Conservation (phyloP, 2,113 vertebrate species). For the Tor tambroides region DNA sequence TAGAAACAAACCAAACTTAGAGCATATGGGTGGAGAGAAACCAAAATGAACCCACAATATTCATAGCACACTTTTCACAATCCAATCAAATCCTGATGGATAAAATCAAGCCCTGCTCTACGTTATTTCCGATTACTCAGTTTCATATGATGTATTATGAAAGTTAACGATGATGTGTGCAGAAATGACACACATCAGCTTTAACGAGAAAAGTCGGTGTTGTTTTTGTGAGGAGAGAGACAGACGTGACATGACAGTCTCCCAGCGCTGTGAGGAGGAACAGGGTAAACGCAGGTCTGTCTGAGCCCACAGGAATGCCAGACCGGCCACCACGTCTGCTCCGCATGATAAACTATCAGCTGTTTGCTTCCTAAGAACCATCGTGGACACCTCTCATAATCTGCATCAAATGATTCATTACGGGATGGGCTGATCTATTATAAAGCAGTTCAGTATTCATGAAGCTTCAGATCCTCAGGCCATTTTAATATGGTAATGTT, state of each 20-base stretch:
- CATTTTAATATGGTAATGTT: background rate
- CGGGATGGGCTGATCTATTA: background rate
- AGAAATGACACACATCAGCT: conserved; percentile 2
- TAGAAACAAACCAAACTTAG: background rate
- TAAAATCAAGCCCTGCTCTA: background rate
- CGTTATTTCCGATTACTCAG: background rate
- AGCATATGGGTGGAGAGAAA: background rate
- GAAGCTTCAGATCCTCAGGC: background rate
- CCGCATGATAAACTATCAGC: background rate
- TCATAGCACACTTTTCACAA: background rate
- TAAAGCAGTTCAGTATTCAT: background rate
- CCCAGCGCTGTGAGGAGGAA: background rate
- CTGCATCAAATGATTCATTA: background rate
- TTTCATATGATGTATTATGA: background rate
- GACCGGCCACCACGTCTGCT: background rate
- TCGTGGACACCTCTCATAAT: background rate
- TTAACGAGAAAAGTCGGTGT: background rate
- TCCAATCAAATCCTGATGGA: background rate
- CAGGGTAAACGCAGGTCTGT: background rate
- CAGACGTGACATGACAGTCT: conserved; percentile 6
- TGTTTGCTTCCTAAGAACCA: background rate
- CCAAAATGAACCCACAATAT: background rate
- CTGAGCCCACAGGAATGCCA: conserved; percentile 1
- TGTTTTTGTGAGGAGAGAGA: background rate
- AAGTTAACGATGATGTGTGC: background rate